Evolutionary conservation across 1,140 invertebrate species (phyloP).

Genomic region (Metopolophium dirhodum): DNA sequence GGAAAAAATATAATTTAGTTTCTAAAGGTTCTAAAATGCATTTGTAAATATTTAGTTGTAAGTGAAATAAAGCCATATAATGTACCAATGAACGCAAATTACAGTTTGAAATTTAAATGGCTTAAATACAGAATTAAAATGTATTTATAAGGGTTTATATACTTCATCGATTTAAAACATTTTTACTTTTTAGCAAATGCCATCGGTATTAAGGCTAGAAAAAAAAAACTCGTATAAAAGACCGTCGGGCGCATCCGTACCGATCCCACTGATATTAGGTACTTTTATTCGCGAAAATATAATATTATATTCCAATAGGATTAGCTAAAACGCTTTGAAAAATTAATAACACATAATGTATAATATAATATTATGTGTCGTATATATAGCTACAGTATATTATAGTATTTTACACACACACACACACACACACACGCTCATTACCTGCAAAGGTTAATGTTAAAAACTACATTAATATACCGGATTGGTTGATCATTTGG

Average conservation of each 20-base stretch:
- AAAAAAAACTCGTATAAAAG: not conserved
- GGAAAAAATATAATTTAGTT: not conserved
- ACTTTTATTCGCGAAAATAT: not conserved
- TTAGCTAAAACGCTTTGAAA: not conserved
- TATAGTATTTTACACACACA: too few relatives aligned
- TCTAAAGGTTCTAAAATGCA: not conserved
- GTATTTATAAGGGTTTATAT: not conserved
- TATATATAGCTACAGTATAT: too few relatives aligned
- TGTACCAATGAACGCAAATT: not conserved
- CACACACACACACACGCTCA: too few relatives aligned
- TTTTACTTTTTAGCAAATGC: not conserved
- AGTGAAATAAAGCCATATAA: not conserved
- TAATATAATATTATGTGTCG: too few relatives aligned
- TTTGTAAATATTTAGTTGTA: not conserved
- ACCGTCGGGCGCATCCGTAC: too few relatives aligned
- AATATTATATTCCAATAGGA: too few relatives aligned
- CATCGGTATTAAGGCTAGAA: not conserved
- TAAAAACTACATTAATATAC: not conserved
- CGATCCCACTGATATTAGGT: not conserved
- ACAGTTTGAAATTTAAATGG: slow-evolving; percentile 5
- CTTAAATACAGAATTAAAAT: slow-evolving; percentile 3
- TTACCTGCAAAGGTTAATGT: not conserved
- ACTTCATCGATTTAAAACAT: not conserved
- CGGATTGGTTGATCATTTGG: not conserved
- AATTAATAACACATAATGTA: not conserved